These are phyloP conservation scores for Oreochromis mossambicus DNA, from an alignment of 2,797 vertebrate species.

Conservation along the genomic window DNA sequence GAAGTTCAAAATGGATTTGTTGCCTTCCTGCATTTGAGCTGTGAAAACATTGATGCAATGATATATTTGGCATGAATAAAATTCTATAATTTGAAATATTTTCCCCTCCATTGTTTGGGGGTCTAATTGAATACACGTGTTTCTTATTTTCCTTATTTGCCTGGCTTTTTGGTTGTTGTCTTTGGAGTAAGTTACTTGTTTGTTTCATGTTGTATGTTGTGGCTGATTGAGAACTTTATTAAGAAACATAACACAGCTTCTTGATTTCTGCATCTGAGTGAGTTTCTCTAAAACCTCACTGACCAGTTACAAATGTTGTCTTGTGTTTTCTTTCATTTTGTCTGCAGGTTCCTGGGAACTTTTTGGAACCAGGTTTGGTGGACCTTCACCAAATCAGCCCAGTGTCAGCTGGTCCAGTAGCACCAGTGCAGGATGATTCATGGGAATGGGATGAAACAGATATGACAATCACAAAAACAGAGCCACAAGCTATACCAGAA, in stretches of 20 bases:
- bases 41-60: neutral
- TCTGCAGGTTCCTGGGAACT: constrained; percentile 82
- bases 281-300: neutral
- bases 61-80: neutral
- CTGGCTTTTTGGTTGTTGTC: neutral
- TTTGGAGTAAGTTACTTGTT: neutral
- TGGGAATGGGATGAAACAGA: constrained; percentile 99
- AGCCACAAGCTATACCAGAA: constrained; percentile 65
- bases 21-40: neutral
- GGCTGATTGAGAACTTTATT: neutral
- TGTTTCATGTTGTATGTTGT: neutral
- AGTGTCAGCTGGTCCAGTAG: constrained; percentile 19
- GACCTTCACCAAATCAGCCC: constrained; percentile 79
- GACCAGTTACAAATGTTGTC: neutral
- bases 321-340: neutral
- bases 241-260: neutral
- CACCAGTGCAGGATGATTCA: constrained; percentile 81
- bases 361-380: constrained; percentile 86
- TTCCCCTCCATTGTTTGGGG: neutral
- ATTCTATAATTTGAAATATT: neutral
- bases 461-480: constrained; percentile 82
- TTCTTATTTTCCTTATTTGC: neutral
- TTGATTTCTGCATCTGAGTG: neutral
- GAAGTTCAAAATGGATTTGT: neutral
- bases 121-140: neutral